Base-by-base conservation (phyloP, 2,888 invertebrate species). In the Schizotus pectinicornis region DNA sequence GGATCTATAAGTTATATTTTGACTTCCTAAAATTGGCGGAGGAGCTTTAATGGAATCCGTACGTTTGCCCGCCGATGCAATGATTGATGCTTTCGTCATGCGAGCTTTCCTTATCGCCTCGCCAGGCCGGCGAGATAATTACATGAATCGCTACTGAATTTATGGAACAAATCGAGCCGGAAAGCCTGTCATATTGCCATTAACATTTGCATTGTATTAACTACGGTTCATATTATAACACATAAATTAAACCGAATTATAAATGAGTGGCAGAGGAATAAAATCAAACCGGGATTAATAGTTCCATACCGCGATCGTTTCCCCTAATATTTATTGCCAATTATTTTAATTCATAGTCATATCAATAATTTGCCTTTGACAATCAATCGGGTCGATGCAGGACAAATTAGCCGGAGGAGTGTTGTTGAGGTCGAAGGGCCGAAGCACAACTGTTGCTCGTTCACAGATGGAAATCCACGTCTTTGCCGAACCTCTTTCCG, bases 1-100 rank as follows among this genome's bases (percentile, higher is more conserved):
- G 59, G 59, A 59, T 59, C 59, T 56, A 59, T 59, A 59, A 59
- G 54, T 59, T 55, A 54, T 59, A 51, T 56, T 56, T 56, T 56
- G 56, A 56, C 56, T 56, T 30, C 36, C 22, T 46, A 50, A 56
- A 56, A 56, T 56, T 51, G 56, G 45, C 14, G 30, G 51, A 49
- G 50, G 38, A 45, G 39, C 50, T 50, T 56, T 56, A 56, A 56
- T 56, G 39, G 56, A 56, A 53, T 53, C 45, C 53, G 43, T 53
- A 38, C 38, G 53, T 46, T 46, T 11, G 22, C 22, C 22, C 22
- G 22, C 3, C 22, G 22, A 22, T 41, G 41, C 34, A 46, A 41
- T 53, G 54, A 54, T 47, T 47, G 47, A 54, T 46, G 53, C 45
- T 53, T 53, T 53, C 31, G 53, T 31, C 30, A 39, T 31, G 32